Conservation (phyloP, 1,140 invertebrate species). For the Panagrolaimus sp. region DNA sequence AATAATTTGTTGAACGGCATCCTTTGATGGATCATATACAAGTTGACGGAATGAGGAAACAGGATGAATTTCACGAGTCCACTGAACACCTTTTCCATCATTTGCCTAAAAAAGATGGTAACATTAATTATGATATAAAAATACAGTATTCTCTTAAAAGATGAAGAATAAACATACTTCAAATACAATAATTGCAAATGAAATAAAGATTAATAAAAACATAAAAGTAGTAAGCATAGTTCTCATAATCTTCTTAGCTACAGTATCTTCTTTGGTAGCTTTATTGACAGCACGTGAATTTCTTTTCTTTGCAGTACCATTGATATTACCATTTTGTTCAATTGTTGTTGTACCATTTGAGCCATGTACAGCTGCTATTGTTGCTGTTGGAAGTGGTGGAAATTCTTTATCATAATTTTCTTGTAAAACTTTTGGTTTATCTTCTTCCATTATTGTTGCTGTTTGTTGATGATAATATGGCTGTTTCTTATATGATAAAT, state of each 20-base stretch:
- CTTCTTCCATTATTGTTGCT: background rate
- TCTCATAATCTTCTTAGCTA: background rate
- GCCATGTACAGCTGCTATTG: too few relatives aligned
- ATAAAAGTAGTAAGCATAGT: background rate
- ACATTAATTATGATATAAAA: too few relatives aligned
- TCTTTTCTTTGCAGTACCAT: background rate
- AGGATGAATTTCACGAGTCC: background rate
- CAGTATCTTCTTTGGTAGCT: background rate
- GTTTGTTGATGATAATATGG: background rate
- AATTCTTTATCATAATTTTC: background rate
- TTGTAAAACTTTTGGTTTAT: background rate
- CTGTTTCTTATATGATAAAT: background rate
- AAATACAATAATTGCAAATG: slow-evolving; percentile 6
- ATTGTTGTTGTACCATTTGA: background rate
- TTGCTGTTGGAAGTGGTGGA: too few relatives aligned
- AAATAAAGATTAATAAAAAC: background rate
- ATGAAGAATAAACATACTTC: background rate
- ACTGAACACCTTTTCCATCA: background rate
- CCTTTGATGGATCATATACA: slow-evolving; percentile 1
- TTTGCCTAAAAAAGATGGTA: background rate
- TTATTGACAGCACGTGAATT: background rate
- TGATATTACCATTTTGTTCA: background rate
- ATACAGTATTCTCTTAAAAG: background rate
- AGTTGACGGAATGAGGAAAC: background rate
- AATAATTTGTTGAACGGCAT: slow-evolving; percentile 6